Evolutionary conservation across 1,140 invertebrate genomes (phyloP).

Genomic region (Ostrea edulis): DNA sequence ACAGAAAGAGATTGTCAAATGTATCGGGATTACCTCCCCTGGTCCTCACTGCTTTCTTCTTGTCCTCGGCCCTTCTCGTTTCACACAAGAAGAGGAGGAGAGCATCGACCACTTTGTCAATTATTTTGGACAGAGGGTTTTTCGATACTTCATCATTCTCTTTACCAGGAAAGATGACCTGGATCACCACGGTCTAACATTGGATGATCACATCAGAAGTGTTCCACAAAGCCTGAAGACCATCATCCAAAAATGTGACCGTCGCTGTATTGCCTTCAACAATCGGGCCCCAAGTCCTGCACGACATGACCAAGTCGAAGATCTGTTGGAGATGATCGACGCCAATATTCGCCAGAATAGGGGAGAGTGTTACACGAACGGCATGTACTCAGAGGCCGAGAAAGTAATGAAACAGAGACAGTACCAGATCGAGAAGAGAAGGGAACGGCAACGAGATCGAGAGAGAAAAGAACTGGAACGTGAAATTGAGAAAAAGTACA

Average conservation of each 20-base stretch:
- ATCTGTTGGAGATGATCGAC: slow-evolving; percentile 33
- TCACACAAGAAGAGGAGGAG: slow-evolving; percentile 49
- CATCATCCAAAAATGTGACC: neutral
- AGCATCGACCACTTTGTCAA: slow-evolving; percentile 39
- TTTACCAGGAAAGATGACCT: slow-evolving; percentile 52
- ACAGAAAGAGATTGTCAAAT: slow-evolving; percentile 47
- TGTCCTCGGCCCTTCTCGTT: slow-evolving; percentile 24
- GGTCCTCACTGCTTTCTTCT: slow-evolving; percentile 44
- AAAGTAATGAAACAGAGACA: slow-evolving; percentile 16
- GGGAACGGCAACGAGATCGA: slow-evolving; percentile 42
- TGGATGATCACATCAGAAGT: slow-evolving; percentile 7
- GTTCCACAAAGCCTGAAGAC: slow-evolving; percentile 10
- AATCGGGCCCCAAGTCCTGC: neutral
- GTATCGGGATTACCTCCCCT: slow-evolving; percentile 48
- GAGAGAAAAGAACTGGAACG: slow-evolving; percentile 46
- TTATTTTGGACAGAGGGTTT: slow-evolving; percentile 35
- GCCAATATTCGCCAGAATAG: neutral
- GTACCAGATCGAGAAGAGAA: slow-evolving; percentile 44
- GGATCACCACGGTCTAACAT: slow-evolving; percentile 18
- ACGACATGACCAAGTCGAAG: slow-evolving; percentile 41
- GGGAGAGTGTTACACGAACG: slow-evolving; percentile 46
- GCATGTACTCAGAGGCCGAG: slow-evolving; percentile 47
- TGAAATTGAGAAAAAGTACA: slow-evolving; percentile 74
- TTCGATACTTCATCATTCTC: slow-evolving; percentile 41
- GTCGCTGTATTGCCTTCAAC: slow-evolving; percentile 34